These are phyloP conservation scores for Drymodes brunneopygia DNA, from an alignment of 2,113 vertebrate species.

Conservation along the genomic window DNA sequence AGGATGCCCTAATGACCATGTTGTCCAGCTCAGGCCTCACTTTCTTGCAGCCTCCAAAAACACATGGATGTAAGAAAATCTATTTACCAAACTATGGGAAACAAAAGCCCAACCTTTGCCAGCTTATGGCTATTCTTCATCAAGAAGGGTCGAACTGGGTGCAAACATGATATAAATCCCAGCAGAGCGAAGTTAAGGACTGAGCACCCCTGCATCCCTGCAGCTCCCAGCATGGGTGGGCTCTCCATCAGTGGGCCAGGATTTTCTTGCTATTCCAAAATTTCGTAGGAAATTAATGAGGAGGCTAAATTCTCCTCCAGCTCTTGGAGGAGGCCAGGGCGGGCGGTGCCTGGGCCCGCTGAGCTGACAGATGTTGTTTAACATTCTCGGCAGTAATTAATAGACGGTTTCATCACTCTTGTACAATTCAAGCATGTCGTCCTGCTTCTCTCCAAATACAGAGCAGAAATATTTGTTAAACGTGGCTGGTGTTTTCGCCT, in stretches of 20 bases:
- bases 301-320: slow-evolving; percentile 33
- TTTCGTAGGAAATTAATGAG: slow-evolving; percentile 25
- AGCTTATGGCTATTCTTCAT: not conserved
- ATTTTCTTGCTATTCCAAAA: not conserved
- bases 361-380: slow-evolving; percentile 66
- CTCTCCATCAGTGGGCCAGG: not conserved
- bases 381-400: slow-evolving; percentile 60
- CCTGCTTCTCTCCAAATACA: slow-evolving; percentile 35
- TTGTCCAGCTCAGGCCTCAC: not conserved
- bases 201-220: accelerated
- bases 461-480: slow-evolving; percentile 62
- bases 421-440: slow-evolving; percentile 49
- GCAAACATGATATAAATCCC: not conserved
- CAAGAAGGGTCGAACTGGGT: not conserved
- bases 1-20: not conserved
- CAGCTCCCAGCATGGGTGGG: not conserved
- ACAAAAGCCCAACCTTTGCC: not conserved
- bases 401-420: slow-evolving; percentile 51
- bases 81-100: not conserved
- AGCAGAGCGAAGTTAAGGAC: not conserved
- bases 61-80: not conserved
- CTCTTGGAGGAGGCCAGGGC: not conserved
- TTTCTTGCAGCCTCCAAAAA: not conserved
- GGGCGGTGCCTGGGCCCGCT: slow-evolving; percentile 31
- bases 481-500: not conserved